These are phyloP conservation scores for Rhagologus leucostigma DNA, from an alignment of 2,113 vertebrate genomes.

Conservation along the genomic window DNA sequence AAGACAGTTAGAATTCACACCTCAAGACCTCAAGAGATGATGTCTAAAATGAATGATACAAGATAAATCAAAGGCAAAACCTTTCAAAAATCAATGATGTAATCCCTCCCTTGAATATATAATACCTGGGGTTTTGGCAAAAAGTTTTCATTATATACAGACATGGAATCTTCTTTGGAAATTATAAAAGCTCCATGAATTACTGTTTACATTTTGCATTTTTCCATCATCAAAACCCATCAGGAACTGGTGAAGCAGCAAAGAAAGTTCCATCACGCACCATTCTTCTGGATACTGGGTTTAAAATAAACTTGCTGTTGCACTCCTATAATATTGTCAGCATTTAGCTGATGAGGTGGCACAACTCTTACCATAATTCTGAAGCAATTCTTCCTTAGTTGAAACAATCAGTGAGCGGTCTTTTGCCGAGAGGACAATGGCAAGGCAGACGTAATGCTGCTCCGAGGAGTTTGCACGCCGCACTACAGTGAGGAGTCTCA, in stretches of 20 bases:
- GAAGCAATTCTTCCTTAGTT: slow-evolving; percentile 95
- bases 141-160: not conserved
- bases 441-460: slow-evolving; percentile 94
- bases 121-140: not conserved
- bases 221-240: not conserved
- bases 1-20: not conserved
- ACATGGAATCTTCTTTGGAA: not conserved
- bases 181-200: not conserved
- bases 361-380: slow-evolving; percentile 81
- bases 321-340: not conserved
- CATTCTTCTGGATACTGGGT: not conserved
- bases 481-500: slow-evolving; percentile 89
- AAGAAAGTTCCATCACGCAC: rapidly evolving
- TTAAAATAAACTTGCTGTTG: not conserved
- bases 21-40: not conserved
- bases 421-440: slow-evolving; percentile 88
- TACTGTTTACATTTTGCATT: not conserved
- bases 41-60: not conserved
- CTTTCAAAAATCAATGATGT: not conserved
- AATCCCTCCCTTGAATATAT: not conserved
- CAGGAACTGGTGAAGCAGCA: not conserved
- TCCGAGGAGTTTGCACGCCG: slow-evolving; percentile 91
- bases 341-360: not conserved
- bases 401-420: slow-evolving; percentile 92
- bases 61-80: not conserved